Conservation (phyloP, 2,113 vertebrate genomes). For the Cyprinus carpio region DNA sequence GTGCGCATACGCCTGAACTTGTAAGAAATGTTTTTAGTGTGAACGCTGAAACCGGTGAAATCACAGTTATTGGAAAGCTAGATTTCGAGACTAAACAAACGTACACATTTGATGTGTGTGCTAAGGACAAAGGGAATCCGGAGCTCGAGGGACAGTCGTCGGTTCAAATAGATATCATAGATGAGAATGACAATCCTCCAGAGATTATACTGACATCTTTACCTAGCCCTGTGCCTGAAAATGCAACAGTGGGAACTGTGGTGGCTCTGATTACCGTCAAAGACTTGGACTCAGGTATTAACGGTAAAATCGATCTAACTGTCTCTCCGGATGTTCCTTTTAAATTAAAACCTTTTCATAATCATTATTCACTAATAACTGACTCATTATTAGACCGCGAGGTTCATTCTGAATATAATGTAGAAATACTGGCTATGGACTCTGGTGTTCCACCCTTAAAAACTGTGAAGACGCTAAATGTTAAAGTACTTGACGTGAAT, state of each 20-base stretch:
- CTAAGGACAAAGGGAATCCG: slow-evolving; percentile 69
- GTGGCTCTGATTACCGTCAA: slow-evolving; percentile 67
- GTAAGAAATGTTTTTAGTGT: slow-evolving; percentile 66
- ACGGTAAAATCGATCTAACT: slow-evolving; percentile 56
- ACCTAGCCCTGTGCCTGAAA: slow-evolving; percentile 69
- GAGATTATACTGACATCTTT: slow-evolving; percentile 74
- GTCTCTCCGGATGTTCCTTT: slow-evolving; percentile 57
- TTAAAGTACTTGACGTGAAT: slow-evolving; percentile 68
- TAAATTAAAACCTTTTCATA: slow-evolving; percentile 61
- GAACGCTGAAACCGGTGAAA: slow-evolving; percentile 60
- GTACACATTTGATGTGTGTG: slow-evolving; percentile 72
- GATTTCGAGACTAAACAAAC: slow-evolving; percentile 68
- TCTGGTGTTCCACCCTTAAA: slow-evolving; percentile 75
- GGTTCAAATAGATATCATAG: slow-evolving; percentile 71
- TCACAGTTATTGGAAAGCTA: slow-evolving; percentile 64
- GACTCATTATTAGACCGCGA: slow-evolving; percentile 63
- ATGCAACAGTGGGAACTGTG: slow-evolving; percentile 65
- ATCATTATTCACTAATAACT: slow-evolving; percentile 68
- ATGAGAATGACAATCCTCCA: slow-evolving; percentile 74
- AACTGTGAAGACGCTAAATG: slow-evolving; percentile 63
- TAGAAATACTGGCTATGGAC: slow-evolving; percentile 75
- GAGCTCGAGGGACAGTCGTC: slow-evolving; percentile 67
- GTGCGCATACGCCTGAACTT: slow-evolving; percentile 64
- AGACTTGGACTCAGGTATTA: slow-evolving; percentile 67
- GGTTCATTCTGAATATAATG: slow-evolving; percentile 46